Conservation (phyloP, 1,140 invertebrate genomes). For the Argopecten irradians region DNA sequence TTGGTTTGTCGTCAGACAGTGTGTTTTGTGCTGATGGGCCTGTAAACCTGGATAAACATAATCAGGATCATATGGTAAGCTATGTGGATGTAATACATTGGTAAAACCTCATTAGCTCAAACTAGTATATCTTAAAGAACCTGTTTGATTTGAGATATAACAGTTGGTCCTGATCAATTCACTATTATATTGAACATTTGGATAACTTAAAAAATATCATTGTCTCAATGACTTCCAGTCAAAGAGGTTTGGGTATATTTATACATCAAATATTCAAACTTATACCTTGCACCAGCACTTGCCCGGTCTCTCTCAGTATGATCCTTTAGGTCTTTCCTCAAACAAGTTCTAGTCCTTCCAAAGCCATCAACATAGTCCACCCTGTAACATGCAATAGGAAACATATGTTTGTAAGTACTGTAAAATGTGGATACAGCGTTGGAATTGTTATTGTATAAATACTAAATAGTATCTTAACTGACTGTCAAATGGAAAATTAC, state of each 20-base stretch:
- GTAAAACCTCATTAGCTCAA: no score
- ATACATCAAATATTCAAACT: no score
- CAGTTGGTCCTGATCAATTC: no score
- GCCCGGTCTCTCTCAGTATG: constrained; percentile 84
- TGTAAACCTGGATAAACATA: neutral
- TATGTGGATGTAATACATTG: no score
- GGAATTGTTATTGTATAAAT: neutral
- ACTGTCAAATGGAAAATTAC: neutral
- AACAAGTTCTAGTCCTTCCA: constrained; percentile 89
- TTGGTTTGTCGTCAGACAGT: constrained; percentile 29
- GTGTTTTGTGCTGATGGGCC: neutral
- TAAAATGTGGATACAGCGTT: constrained; percentile 27
- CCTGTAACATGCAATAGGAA: constrained; percentile 77
- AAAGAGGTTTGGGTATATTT: no score
- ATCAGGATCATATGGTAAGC: no score
- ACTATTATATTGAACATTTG: no score
- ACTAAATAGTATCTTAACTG: neutral
- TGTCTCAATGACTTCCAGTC: no score
- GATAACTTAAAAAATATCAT: no score
- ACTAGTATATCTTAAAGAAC: no score
- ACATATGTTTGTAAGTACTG: neutral
- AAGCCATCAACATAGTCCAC: constrained; percentile 92
- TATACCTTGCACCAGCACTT: constrained; percentile 67
- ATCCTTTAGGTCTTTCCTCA: constrained; percentile 85
- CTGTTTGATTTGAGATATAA: no score